Evolutionary conservation across 2,888 invertebrate genomes (phyloP).

Genomic region (Allolobophora icterica): DNA sequence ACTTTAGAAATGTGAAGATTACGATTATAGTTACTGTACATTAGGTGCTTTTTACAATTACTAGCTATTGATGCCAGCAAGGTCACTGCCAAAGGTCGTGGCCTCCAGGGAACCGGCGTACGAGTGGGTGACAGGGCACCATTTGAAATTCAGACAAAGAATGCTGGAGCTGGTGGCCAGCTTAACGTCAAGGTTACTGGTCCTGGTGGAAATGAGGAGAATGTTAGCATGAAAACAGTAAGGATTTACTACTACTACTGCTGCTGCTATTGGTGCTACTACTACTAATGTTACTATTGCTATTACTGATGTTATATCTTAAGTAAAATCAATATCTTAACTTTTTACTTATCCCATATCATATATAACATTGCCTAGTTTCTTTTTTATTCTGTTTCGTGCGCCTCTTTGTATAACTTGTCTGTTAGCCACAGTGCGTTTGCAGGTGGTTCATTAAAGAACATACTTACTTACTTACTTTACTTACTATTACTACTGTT

Average conservation of each 20-base stretch:
- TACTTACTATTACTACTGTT: no score
- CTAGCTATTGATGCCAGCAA: conserved; percentile 35
- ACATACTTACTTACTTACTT: no score
- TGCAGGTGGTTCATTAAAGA: no score
- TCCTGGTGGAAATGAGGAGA: not conserved
- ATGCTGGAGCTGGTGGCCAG: conserved; percentile 13
- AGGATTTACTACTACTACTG: conserved; percentile 29
- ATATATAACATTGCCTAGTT: no score
- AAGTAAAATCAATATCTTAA: no score
- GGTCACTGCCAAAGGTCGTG: conserved; percentile 36
- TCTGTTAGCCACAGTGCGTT: no score
- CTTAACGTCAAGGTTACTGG: conserved; percentile 23
- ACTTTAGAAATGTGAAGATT: no score
- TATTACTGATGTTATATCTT: no score
- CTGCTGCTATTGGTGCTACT: conserved; percentile 38
- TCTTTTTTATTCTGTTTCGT: no score
- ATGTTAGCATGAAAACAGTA: not conserved
- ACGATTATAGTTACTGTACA: not conserved
- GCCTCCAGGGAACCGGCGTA: conserved; percentile 35
- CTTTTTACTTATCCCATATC: no score
- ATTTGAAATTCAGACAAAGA: conserved; percentile 32
- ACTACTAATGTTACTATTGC: conserved; percentile 36
- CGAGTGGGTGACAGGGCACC: conserved; percentile 30
- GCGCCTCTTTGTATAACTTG: no score
- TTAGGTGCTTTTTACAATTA: not conserved